Evolutionary conservation across 2,113 vertebrate species (phyloP), one percentile per base, ranked within the genome.

Genomic region (Serilophus lunatus): DNA sequence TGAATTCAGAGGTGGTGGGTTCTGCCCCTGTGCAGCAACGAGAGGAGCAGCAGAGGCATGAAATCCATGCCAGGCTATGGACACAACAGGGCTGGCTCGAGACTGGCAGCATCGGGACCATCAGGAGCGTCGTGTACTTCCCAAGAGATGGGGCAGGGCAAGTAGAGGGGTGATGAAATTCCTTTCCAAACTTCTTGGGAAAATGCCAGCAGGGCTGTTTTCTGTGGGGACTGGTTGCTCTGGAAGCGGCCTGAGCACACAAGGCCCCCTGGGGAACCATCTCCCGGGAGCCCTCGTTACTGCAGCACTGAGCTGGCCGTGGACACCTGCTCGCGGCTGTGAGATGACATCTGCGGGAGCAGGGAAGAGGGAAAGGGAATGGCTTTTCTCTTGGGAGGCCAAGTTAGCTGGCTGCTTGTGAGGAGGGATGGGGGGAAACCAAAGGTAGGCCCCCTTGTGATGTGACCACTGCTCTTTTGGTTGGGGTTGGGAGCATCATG

Each of bases 1-100:
- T 99, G 97, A 99, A 99, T 97, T 99, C 99, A 0, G 99, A 99
- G 93, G 99, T 99, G 97, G 99, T 99, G 45, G 99, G 99, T 95
- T 99, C 99, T 69, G 99, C 99, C 91, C 99, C 99, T 99, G 95
- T 18, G 9, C 59, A 56, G 81, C 42, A 81, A 65, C 1, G 7
- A 90, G 54, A 93, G 20, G 59, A 80, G 54, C 36, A 88, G 66
- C 53, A 91, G 60, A 95, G 72, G 44, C 12, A 22, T 93, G 85
- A 92, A 68, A 78, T 53, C 64, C 44, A 6, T 5, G 24, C 29
- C 2, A 3, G 47, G 26, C n/a, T 56, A 54, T 3, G 49, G 69
- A 61, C 44, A 22, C 11, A 13, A 29, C 5, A 20, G 89, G 59
- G 14, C 61, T 88, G 70, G 40, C 82, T 79, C 74, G 47, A 40